Conservation (phyloP, 2,888 invertebrate genomes). For the Scaptomyza cyrtandrae region DNA sequence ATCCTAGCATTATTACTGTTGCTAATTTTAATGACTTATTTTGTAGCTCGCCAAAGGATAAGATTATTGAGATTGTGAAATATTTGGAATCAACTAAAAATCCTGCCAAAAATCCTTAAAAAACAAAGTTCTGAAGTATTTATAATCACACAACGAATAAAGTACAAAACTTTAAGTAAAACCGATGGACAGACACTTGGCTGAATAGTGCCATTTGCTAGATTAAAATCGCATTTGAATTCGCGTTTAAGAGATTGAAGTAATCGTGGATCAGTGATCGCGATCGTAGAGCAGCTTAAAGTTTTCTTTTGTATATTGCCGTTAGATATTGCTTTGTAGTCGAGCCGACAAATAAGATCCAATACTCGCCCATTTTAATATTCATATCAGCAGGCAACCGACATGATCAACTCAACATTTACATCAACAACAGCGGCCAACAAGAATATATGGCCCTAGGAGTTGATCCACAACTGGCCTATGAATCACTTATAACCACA, state of each 20-base stretch:
- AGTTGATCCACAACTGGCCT: slow-evolving; percentile 40
- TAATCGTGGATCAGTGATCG: slow-evolving; percentile 54
- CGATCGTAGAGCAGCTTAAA: slow-evolving; percentile 28
- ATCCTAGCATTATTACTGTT: slow-evolving; percentile 23
- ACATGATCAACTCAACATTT: slow-evolving; percentile 51
- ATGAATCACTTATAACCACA: slow-evolving; percentile 69
- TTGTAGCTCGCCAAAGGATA: not conserved
- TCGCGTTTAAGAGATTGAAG: not conserved
- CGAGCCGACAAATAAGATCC: slow-evolving; percentile 68
- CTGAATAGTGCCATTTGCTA: slow-evolving; percentile 31
- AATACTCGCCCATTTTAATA: slow-evolving; percentile 63
- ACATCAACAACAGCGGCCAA: slow-evolving; percentile 28
- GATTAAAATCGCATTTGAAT: slow-evolving; percentile 43
- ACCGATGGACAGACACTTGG: slow-evolving; percentile 1
- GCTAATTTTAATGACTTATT: slow-evolving; percentile 35
- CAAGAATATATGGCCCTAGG: slow-evolving; percentile 50
- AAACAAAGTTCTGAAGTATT: too few species aligned
- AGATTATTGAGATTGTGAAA: not conserved
- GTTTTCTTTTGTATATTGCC: slow-evolving; percentile 52
- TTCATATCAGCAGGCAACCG: slow-evolving; percentile 71
- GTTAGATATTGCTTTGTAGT: slow-evolving; percentile 75
- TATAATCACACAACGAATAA: slow-evolving; percentile 11
- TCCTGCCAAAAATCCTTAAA: too few species aligned
- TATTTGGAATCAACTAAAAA: not conserved
- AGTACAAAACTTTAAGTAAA: too few species aligned